Conservation (phyloP, 2,888 invertebrate genomes). For the Meganola albula region DNA sequence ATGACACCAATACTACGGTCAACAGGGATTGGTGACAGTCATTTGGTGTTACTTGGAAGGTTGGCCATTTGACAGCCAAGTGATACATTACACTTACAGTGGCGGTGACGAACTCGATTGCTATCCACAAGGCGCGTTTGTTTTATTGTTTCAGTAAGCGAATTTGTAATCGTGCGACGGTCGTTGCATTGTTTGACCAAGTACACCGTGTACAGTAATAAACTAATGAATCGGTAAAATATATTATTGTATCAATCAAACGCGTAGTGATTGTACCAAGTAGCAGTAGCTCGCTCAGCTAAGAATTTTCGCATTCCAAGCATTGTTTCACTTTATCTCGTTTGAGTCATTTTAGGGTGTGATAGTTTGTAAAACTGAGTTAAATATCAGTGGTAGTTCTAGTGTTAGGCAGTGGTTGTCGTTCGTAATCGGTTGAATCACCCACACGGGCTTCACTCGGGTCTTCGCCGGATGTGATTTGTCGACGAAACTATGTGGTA, state of each 20-base stretch:
- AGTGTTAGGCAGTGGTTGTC: constrained; percentile 38
- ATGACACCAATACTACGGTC: constrained; percentile 66
- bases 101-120: constrained; percentile 60
- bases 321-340: constrained; percentile 5
- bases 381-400: constrained; percentile 53
- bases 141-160: constrained; percentile 64
- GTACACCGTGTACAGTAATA: constrained; percentile 7
- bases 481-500: constrained; percentile 73
- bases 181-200: constrained; percentile 43
- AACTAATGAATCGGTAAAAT: constrained; percentile 5
- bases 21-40: constrained; percentile 51
- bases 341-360: constrained; percentile 28
- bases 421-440: constrained; percentile 67
- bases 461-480: constrained; percentile 74
- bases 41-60: too few relatives aligned
- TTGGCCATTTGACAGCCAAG: too few relatives aligned
- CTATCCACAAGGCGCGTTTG: constrained; percentile 50
- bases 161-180: constrained; percentile 58
- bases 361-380: constrained; percentile 39
- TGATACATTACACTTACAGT: constrained; percentile 44
- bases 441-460: constrained; percentile 46
- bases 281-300: too few relatives aligned
- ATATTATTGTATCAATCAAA: too few relatives aligned
- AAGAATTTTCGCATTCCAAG: too few relatives aligned
- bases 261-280: too few relatives aligned